phyloP scores from a whole-genome alignment of 2,888 invertebrate genomes.

The Chloroclysta siterata region DNA sequence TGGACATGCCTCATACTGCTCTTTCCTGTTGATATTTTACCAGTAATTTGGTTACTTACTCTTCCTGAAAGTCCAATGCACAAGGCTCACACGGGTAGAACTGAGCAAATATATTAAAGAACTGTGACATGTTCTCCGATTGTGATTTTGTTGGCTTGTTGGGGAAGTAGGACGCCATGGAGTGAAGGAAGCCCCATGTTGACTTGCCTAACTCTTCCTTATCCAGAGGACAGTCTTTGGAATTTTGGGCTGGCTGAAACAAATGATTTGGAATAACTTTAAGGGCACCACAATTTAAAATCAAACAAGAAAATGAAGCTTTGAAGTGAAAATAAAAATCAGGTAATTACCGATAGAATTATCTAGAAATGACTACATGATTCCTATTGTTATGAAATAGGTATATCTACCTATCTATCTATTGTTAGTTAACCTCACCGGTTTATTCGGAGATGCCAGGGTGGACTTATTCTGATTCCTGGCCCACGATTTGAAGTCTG shows the following conservation, averaged over 20 bases:
- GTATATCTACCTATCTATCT: not conserved
- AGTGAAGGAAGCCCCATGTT: conserved; percentile 97
- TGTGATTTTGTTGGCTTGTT: conserved; percentile 90
- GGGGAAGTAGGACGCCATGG: conserved; percentile 98
- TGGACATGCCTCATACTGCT: not conserved
- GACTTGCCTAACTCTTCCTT: conserved; percentile 90
- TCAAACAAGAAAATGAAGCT: not conserved
- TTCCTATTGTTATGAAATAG: conserved; percentile 26
- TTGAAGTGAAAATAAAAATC: not conserved
- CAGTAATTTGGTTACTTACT: conserved; percentile 84
- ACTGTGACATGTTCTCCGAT: conserved; percentile 90
- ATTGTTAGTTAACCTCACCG: conserved; percentile 58
- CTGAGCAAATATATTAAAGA: conserved; percentile 93
- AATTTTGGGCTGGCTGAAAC: conserved; percentile 48
- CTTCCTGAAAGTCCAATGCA: conserved; percentile 93
- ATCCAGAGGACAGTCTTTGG: conserved; percentile 89
- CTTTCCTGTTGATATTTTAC: not conserved
- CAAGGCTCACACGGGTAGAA: conserved; percentile 97
- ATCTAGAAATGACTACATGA: conserved; percentile 38
- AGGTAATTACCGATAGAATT: not conserved
- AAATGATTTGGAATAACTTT: conserved; percentile 1
- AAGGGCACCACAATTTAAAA: too few relatives aligned
- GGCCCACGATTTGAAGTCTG: conserved; percentile 90
- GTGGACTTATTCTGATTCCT: conserved; percentile 82
- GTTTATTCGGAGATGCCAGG: conserved; percentile 53